These are phyloP conservation scores for Aleiodes testaceus DNA, from an alignment of 2,888 invertebrate species.

Conservation along the genomic window DNA sequence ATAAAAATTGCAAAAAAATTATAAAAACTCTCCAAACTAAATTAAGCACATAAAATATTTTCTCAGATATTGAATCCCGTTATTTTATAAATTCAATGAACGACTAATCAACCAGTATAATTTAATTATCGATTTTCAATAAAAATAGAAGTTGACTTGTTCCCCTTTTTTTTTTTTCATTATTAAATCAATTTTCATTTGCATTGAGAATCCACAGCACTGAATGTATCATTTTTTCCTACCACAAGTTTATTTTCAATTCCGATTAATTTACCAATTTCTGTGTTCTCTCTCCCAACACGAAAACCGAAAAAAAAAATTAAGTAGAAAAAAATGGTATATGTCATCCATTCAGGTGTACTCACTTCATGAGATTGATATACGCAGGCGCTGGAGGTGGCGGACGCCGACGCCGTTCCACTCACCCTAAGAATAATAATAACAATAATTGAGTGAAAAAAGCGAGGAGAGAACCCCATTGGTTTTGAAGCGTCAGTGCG, in stretches of 20 bases:
- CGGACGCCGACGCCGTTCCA: conserved; percentile 41
- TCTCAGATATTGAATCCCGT: conserved; percentile 7
- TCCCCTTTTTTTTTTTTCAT: not conserved
- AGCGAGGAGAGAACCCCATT: not conserved
- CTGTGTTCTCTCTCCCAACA: not conserved
- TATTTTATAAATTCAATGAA: conserved; percentile 31
- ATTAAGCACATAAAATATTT: no score
- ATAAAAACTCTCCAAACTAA: no score
- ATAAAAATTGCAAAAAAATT: no score
- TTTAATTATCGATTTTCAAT: conserved; percentile 42
- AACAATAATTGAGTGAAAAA: not conserved
- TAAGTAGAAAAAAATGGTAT: not conserved
- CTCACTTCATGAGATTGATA: not conserved
- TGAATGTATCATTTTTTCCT: not conserved
- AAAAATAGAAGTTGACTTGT: conserved; percentile 22
- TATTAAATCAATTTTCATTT: no score
- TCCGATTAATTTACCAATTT: not conserved
- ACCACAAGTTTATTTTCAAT: not conserved
- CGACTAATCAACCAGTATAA: conserved; percentile 38
- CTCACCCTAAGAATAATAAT: conserved; percentile 20
- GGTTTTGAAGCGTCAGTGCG: conserved; percentile 55
- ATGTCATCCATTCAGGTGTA: conserved; percentile 15
- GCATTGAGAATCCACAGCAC: no score
- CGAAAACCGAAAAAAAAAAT: not conserved
- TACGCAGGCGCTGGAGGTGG: conserved; percentile 42